Conservation (phyloP, 2,888 invertebrate genomes). For the Didymodactylos carnosus region DNA sequence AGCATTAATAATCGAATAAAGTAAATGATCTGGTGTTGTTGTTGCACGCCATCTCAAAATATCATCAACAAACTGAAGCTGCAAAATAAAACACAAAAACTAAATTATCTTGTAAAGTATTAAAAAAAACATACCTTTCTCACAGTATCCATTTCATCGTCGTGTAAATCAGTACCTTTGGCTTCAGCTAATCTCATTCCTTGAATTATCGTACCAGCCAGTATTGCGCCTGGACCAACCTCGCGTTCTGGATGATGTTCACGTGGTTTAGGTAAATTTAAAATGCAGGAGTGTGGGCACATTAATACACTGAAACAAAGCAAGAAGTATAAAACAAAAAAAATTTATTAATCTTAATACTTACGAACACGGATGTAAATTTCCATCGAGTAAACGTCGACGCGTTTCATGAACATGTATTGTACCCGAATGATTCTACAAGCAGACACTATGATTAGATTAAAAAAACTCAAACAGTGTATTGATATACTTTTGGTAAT, state of each 20-base stretch:
- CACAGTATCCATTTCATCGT: too few relatives aligned
- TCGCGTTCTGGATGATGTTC: constrained; percentile 93
- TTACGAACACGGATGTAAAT: constrained; percentile 57
- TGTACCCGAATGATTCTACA: constrained; percentile 73
- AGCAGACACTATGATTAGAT: background rate
- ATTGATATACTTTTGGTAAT: constrained; percentile 54
- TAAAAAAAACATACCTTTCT: too few relatives aligned
- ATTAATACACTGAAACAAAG: constrained; percentile 63
- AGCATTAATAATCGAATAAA: constrained; percentile 72
- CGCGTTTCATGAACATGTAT: constrained; percentile 94
- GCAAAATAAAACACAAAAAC: constrained; percentile 30
- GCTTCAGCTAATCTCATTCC: constrained; percentile 90
- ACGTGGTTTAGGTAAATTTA: constrained; percentile 90
- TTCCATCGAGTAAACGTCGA: constrained; percentile 78
- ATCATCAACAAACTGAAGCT: constrained; percentile 93
- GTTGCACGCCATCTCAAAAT: constrained; percentile 84
- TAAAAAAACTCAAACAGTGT: background rate
- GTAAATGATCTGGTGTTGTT: constrained; percentile 81
- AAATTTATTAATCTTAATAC: too few relatives aligned
- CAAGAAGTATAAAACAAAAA: background rate
- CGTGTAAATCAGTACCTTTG: constrained; percentile 82
- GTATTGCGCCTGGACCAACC: constrained; percentile 96
- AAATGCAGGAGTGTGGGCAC: constrained; percentile 97
- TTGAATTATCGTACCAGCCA: constrained; percentile 97
- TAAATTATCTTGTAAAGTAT: too few relatives aligned